Evolutionary conservation across 2,113 vertebrate species (phyloP), one percentile per base, ranked within the genome.

Genomic region (Atherinomorus stipes): DNA sequence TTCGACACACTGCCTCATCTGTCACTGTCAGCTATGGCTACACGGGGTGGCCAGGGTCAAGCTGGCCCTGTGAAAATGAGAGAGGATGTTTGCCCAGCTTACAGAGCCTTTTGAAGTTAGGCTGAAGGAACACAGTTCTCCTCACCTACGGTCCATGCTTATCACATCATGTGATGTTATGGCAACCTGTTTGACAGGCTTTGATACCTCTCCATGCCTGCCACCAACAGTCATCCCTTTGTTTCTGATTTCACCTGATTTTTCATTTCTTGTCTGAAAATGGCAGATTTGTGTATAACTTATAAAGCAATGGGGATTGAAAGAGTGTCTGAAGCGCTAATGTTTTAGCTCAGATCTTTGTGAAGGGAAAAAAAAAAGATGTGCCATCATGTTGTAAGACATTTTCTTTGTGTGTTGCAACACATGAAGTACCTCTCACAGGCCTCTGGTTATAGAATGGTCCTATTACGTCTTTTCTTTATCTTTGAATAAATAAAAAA

Each of bases 401-500:
- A 78, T 76, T 89, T 84, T 85, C 66, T 85, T 86, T 90, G 79
- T 85, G 87, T 88, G 90, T 85, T 81, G 83, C 88, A 87, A 90
- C 83, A 91, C 90, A 91, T 89, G 57, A 90, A 87, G 91, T 92
- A 91, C 89, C 83, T 91, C 90, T 90, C 87, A 90, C 78, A 79
- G 77, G 83, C 78, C 86, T 91, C 85, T 89, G 82, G 76, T 85
- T 84, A 81, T 89, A 86, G 77, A 90, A 85, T 68, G 79, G 83
- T 86, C 85, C 85, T 86, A 74, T 76, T 85, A 76, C 87, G 76
- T 88, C 76, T 83, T 90, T 85, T 89, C 78, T 82, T 85, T 75
- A 74, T 80, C 85, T 76, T 73, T 72, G 62, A 60, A 74, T 66
- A 67, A 74, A 85, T 74, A 53, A 74, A 84, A 61, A 87, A 81